Conservation (phyloP, 2,797 vertebrate genomes). For the Lophius americanus region DNA sequence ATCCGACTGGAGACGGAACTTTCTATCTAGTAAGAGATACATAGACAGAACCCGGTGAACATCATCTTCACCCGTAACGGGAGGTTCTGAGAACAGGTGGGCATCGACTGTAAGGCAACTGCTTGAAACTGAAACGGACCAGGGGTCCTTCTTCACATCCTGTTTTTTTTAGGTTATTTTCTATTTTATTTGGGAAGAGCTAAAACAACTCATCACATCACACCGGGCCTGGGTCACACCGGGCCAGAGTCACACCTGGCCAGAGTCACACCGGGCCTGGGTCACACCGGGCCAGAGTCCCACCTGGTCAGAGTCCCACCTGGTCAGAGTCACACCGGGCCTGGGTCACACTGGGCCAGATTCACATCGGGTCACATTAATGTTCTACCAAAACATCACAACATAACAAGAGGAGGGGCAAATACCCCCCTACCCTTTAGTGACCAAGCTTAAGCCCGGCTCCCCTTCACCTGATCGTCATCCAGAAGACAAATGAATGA, state of each 20-base stretch:
- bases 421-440: slow-evolving; percentile 19
- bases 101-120: slow-evolving; percentile 83
- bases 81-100: slow-evolving; percentile 79
- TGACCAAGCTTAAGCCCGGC: slow-evolving; percentile 48
- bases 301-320: slow-evolving; percentile 30
- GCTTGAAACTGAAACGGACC: slow-evolving; percentile 71
- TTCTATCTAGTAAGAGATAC: slow-evolving; percentile 78
- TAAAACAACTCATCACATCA: slow-evolving; percentile 68
- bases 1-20: slow-evolving; percentile 75
- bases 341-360: slow-evolving; percentile 59
- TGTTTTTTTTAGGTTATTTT: slow-evolving; percentile 5
- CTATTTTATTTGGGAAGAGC: slow-evolving; percentile 39
- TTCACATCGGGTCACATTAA: too few relatives aligned
- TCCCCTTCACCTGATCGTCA: too few relatives aligned
- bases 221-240: slow-evolving; percentile 68
- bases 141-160: slow-evolving; percentile 36
- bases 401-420: slow-evolving; percentile 45
- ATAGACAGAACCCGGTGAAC: slow-evolving; percentile 76
- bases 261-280: too few relatives aligned
- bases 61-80: slow-evolving; percentile 66
- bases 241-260: background rate
- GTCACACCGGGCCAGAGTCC: slow-evolving; percentile 69
- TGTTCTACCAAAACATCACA: slow-evolving; percentile 68
- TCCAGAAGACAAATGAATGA: too few relatives aligned
- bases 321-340: background rate